A percentile compares a stretch with the other conserved stretches of the same genome.
Evolutionary conservation across 2,113 vertebrate genomes (phyloP).

Genomic region (Platanista minor): DNA sequence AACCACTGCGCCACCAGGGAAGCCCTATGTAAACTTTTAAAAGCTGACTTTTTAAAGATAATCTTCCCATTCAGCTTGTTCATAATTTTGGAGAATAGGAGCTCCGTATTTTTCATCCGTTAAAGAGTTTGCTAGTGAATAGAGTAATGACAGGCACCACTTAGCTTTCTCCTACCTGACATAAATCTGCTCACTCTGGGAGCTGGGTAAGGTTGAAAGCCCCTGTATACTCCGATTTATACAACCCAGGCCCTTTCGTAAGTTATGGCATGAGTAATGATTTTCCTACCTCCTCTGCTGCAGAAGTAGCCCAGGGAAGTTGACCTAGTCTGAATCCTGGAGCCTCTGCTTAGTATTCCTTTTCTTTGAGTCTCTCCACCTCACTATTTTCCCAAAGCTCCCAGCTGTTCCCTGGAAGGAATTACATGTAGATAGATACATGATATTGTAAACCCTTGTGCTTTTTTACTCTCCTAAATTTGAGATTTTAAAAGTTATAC

Average conservation of each 20-base stretch:
- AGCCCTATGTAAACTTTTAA: not conserved
- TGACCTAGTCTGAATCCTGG: not conserved
- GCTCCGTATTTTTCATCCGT: not conserved
- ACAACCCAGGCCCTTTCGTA: not conserved
- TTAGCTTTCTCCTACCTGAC: not conserved
- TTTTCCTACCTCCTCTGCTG: not conserved
- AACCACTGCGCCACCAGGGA: too few relatives aligned
- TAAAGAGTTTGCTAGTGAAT: not conserved
- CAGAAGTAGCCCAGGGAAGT: not conserved
- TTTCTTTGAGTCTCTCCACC: not conserved
- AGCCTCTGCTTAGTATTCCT: not conserved
- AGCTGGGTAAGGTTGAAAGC: not conserved
- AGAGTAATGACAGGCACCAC: not conserved
- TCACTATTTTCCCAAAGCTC: not conserved
- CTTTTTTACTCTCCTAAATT: not conserved
- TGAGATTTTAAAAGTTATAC: not conserved
- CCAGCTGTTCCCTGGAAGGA: not conserved
- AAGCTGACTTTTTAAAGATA: not conserved
- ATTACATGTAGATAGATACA: not conserved
- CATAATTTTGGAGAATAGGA: not conserved
- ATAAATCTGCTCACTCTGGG: not conserved
- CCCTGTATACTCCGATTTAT: not conserved
- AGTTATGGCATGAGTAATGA: not conserved
- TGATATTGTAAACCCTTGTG: not conserved
- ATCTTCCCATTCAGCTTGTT: not conserved